Base-by-base conservation (phyloP, 2,888 invertebrate genomes). In the Rutpela maculata region DNA sequence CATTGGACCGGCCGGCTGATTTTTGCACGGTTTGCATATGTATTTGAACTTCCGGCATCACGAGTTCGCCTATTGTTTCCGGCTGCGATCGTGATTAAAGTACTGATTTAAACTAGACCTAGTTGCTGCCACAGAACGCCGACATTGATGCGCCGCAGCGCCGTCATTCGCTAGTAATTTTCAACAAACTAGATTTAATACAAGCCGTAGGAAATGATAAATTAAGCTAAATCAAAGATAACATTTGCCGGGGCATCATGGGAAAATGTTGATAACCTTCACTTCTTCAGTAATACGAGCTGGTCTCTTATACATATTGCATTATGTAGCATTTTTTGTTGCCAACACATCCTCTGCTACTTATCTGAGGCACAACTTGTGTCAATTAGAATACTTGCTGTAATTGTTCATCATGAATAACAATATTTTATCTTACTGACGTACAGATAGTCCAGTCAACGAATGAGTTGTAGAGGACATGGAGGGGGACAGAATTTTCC, bases 241-340 rank as follows among this genome's bases (percentile, higher is more conserved):
- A 59, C 59, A 22, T 19, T 50, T 19, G 17, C 19, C 15, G 55
- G 15, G 19, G 57, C 57, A 35, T 59, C 69, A 57, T 69, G 69
- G n/a, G 69, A 69, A 69, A 57, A 57, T 57, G 69, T 57, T 57
- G 69, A 69, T 69, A 69, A 69, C 69, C 69, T 69, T 69, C 69
- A 18, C 26, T n/a, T 69, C 57, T 59, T 38, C 22, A 38, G 69
- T 69, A 69, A 69, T 69, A 69, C 38, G 57, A 69, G 59, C 19
- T 19, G 17, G 38, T 67, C n/a, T 55, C 22, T 55, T n/a, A 31
- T 15, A 50, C 12, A 12, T n/a, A 68, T 59, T 31, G 18, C 59
- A 69, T 59, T 69, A 59, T 57, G 38, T 35, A 31, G 59, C 59
- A 26, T 31, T 55, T 69, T 67, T 69, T 69, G 35, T 38, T 69